Evolutionary conservation across 2,888 invertebrate genomes (phyloP), one percentile per base, ranked within the genome.

Genomic region (Torymus aiolomorphi): DNA sequence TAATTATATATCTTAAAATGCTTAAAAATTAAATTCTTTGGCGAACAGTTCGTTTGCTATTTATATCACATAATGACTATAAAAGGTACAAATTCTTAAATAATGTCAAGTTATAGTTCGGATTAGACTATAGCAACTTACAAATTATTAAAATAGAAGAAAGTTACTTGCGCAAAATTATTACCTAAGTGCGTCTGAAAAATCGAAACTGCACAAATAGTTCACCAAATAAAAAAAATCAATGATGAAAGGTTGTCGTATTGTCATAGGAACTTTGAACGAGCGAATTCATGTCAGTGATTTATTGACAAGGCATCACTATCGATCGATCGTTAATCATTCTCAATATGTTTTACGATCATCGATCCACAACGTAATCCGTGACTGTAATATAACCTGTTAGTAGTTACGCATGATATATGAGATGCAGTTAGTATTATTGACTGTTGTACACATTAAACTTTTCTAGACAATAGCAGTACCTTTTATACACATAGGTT

Each of bases 311-410:
- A 52, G 31, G 14, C 63, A 70, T 79, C 42, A 52, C 42, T 59
- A 57, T 65, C 49, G 62, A 70, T 75, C n/a, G 62, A 75, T 66
- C 52, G 52, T 79, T 69, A 69, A 70, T 79, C 75, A 70, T 59
- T 69, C 59, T 54, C 31, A 31, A 56, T 59, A 54, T 20, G 52
- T 31, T 79, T 70, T 70, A 57, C 65, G 59, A 70, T 69, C 74
- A 70, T 63, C 42, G 73, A 65, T 16, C 79, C 18, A 49, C 63
- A 16, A 70, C 54, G 57, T 59, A 61, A 52, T 65, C 52, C 1
- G 52, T 56, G 42, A 18, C n/a, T 59, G 18, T 42, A 63, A 52
- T 66, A 14, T 11, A 63, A 71, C 66, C 16, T 69, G 31, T 52
- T 65, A 10, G 4, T 69, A 31, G 18, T 13, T 62, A 54, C 4